phyloP scores from a whole-genome alignment of 2,797 vertebrate genomes.

The Anniella stebbinsi region DNA sequence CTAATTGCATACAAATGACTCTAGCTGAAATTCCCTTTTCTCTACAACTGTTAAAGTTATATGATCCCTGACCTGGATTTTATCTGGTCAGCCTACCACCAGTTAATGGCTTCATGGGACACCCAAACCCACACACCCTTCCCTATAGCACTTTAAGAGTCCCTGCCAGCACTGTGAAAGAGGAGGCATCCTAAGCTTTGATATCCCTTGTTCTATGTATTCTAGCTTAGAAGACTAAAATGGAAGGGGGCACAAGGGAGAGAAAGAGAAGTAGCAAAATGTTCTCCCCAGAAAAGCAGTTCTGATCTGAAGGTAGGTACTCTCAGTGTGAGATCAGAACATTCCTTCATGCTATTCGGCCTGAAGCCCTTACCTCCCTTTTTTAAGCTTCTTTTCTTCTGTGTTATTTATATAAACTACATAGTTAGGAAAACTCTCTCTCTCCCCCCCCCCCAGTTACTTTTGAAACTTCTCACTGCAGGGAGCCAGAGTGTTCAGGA shows the following conservation, averaged over 20 bases:
- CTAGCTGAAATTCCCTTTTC: too few species aligned
- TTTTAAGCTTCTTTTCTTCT: constrained; percentile 6
- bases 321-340: not conserved
- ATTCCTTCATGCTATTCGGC: not conserved
- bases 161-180: not conserved
- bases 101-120: not conserved
- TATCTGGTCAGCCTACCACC: too few species aligned
- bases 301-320: not conserved
- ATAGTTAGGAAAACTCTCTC: not conserved
- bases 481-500: not conserved
- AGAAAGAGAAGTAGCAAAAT: not conserved
- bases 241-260: not conserved
- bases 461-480: constrained; percentile 22
- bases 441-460: not conserved
- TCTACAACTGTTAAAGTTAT: too few species aligned
- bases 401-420: constrained; percentile 8
- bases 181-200: not conserved
- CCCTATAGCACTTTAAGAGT: not conserved
- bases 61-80: too few species aligned
- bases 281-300: not conserved
- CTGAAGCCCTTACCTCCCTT: not conserved
- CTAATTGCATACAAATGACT: too few species aligned
- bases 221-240: not conserved
- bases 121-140: not conserved
- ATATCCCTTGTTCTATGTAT: not conserved